Evolutionary conservation across 2,797 vertebrate species (phyloP), one percentile per base, ranked within the genome.

Genomic region (Sebastes taczanowskii): DNA sequence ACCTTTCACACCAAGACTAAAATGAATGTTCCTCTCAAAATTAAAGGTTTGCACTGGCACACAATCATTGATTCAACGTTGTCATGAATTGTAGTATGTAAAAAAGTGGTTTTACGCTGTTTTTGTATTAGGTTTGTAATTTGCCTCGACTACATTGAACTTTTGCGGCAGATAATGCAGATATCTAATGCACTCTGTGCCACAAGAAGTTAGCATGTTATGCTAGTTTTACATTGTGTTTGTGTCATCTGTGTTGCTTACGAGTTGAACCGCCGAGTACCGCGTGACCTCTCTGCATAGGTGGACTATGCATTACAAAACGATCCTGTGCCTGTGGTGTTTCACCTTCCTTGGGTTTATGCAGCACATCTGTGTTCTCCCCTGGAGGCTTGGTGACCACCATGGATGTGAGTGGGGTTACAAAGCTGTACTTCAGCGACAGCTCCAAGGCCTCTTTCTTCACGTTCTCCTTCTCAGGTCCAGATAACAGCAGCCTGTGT

Each of bases 351-450:
- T 88, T 94, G 25, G 96, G 96, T 89, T 97, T 97, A 73, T 96
- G 69, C 5, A 95, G 94, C 42, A 97, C 95, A 11, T 96, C 90
- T 7, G 89, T 68, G 1, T 72, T 75, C 5, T 94, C 91, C 11
- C 91, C 94, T 2, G 75, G 80, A 13, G 95, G 95, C 62, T 96
- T 96, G 18, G 96, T 97, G 72, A 97, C 95, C 66, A 97, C 95
- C 96, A 97, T 96, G 49, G 96, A 97, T 20, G 96, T 97, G 55
- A 94, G 94, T 1, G 95, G 91, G 5, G 96, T 97, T 78, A 97
- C 96, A 91, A 97, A 97, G 77, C 74, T 89, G 78, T 96, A 96
- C 73, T 95, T 95, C 27, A 97, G 79, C 2, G 95, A 96, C 29
- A 97, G 83, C 59, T 86, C 59, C 84, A 96, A 84, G 35, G 89